These are phyloP conservation scores for Patella caerulea DNA, from an alignment of 2,888 invertebrate genomes.

Conservation along the genomic window DNA sequence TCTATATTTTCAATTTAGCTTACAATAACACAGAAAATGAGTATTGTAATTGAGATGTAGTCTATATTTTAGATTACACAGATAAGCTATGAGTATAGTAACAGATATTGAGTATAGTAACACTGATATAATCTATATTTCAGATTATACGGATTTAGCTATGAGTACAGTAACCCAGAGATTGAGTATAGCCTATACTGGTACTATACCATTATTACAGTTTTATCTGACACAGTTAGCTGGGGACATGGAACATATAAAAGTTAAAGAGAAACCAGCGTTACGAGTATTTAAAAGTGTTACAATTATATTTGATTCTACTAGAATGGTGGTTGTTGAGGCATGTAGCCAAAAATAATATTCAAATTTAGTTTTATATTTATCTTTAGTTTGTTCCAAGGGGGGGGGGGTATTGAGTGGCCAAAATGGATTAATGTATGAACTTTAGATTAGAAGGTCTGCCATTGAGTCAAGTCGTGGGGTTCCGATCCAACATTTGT, in stretches of 20 bases:
- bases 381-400: too few relatives aligned
- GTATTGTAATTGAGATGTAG: conserved; percentile 75
- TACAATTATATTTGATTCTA: conserved; percentile 85
- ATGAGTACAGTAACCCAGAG: conserved; percentile 94
- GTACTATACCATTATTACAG: conserved; percentile 76
- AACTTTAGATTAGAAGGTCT: too few relatives aligned
- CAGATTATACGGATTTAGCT: conserved; percentile 95
- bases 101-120: conserved; percentile 89
- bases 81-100: conserved; percentile 92
- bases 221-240: conserved; percentile 72
- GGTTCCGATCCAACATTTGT: too few relatives aligned
- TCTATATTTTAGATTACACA: conserved; percentile 84
- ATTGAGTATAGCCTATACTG: conserved; percentile 89
- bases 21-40: conserved; percentile 93
- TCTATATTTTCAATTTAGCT: conserved; percentile 77
- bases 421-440: too few relatives aligned
- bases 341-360: conserved; percentile 70
- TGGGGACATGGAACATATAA: conserved; percentile 64
- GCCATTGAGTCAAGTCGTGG: too few relatives aligned
- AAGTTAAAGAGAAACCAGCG: conserved; percentile 43
- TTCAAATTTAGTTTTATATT: neutral
- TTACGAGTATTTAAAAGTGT: conserved; percentile 87
- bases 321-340: conserved; percentile 89
- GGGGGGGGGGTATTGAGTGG: too few relatives aligned
- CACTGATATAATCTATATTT: conserved; percentile 41